These are phyloP conservation scores for Scolopax rusticola DNA, from an alignment of 2,797 vertebrate genomes.

Conservation along the genomic window DNA sequence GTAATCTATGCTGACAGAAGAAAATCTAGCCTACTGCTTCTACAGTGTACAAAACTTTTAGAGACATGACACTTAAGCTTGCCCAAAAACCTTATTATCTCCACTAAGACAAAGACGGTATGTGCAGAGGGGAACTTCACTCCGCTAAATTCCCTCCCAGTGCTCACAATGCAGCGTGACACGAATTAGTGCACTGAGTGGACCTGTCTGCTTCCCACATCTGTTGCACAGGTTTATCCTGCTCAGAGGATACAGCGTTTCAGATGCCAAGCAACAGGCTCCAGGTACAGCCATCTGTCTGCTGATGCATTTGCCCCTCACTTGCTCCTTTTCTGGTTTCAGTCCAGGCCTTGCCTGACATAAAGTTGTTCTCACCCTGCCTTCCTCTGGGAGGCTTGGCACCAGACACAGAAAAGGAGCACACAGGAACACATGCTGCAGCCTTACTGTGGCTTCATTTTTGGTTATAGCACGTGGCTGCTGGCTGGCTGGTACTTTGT, in stretches of 20 bases:
- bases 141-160: background rate
- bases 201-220: fast-evolving
- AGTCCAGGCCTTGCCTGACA: background rate
- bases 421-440: fast-evolving
- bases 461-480: background rate
- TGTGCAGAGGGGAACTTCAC: background rate
- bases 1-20: background rate
- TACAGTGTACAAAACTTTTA: background rate
- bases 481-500: background rate
- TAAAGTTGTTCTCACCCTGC: background rate
- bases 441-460: background rate
- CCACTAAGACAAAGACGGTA: background rate
- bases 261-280: background rate
- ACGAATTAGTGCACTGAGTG: fast-evolving
- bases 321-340: background rate
- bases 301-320: background rate
- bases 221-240: fast-evolving
- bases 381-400: background rate
- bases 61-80: background rate
- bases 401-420: too few species aligned
- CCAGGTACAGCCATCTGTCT: background rate
- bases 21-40: background rate
- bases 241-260: fast-evolving
- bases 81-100: background rate
- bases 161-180: fast-evolving